Evolutionary conservation across 1,140 invertebrate genomes (phyloP), one percentile per base, ranked within the genome.

Genomic region (Eufriesea mexicana): DNA sequence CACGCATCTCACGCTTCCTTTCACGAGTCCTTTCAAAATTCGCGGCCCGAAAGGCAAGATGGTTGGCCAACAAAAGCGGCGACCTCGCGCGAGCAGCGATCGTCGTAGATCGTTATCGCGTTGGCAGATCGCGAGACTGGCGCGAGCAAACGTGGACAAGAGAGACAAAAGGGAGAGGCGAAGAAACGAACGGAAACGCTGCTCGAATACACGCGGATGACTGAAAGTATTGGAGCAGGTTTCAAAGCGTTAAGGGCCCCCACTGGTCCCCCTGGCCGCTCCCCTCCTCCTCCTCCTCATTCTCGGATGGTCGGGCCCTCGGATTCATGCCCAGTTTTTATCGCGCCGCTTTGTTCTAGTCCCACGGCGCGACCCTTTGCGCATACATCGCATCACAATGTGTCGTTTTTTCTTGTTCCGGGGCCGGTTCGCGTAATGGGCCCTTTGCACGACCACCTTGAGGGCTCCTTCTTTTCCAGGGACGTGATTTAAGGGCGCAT

Each of bases 281-380:
- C 57, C 47, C 84, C 64, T 42, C 76, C 86, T 83, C 77, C 86
- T 84, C 83, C 88, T 86, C 80, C 90, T 86, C 81, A 81, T 84
- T 82, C 79, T 64, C 80, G 79, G 57, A 51, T 51, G 81, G 79
- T 66, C 74, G 47, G 83, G 86, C 84, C 51, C 90, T 88, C 86
- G 84, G 89, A 90, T 92, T 91, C 90, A 89, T 92, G 91, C 90
- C 89, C 91, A 93, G 89, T 93, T 94, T 94, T 93, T 94, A 92
- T 93, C 92, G 88, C 67, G 8, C 25, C 64, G 70, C 91, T 94
- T 94, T 94, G 93, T 94, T 94, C 93, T 94, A 94, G 92, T 91
- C 86, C 88, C 89, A 84, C 89, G 78, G 87, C 74, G 81, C 90
- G 85, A 84, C 88, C 89, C 89, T 92, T 90, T 90, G 79, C 74